Base-by-base conservation (phyloP, 2,888 invertebrate genomes). In the Tipula unca region DNA sequence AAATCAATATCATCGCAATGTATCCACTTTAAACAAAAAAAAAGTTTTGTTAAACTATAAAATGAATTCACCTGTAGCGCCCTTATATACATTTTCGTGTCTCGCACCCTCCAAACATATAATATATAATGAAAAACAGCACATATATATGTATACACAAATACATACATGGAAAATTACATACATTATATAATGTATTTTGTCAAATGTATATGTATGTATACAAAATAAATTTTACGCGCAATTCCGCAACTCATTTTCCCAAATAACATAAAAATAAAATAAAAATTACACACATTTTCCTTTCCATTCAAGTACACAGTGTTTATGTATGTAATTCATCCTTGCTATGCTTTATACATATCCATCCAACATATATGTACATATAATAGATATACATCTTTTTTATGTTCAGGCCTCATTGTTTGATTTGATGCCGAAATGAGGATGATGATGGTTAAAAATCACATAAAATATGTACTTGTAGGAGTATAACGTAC, bases 231-330 rank as follows among this genome's bases (percentile, higher is more conserved):
- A 83, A 83, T 83, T 83, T 29, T 83, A 83, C 83, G 83, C 83
- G 83, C 83, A 83, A 83, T 83, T 83, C 83, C 32, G 83, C 83
- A 83, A 83, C 83, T 83, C 83, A 83, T 83, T 83, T 83, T 83
- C 29, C 35, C 32, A 69, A 69, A 69, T 69, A 69, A 69, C 69
- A 69, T 69, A 69, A 69, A 69, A 54, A 54, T 54, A 54, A 54
- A 69, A 69, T 69, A 25, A 25, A 69, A 69, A 69, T 69, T 25
- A 69, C 25, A 69, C 69, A 69, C 69, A 69, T 25, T 25, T 69
- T 69, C 25, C 25, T 25, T 25, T 69, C 69, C 25, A 69, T 69
- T 69, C 69, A 69, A 69, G 69, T 69, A 69, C 69, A 69, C 25
- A 69, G 69, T 69, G 69, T 69, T 69, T 69, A 69, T 69, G 25